Evolutionary conservation across 1,140 invertebrate genomes (phyloP).

Genomic region (Monomorium pharaonis): DNA sequence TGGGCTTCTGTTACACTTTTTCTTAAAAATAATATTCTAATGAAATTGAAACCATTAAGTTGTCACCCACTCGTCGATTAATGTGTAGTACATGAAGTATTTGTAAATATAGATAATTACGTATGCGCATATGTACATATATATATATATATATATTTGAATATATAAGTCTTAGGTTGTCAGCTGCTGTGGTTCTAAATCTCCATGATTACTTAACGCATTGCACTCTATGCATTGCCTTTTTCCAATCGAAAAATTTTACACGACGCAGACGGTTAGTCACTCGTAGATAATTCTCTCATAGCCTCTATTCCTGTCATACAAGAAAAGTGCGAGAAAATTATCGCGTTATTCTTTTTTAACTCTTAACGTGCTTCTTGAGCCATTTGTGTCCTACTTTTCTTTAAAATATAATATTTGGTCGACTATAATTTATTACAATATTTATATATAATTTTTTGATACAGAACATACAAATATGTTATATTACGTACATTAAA

Average conservation of each 20-base stretch:
- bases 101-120: slow-evolving; percentile 55
- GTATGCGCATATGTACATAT: slow-evolving; percentile 58
- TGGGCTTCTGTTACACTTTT: neutral
- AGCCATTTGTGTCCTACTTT: too few species aligned
- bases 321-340: neutral
- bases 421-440: too few species aligned
- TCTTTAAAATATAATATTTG: too few species aligned
- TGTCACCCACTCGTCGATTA: slow-evolving; percentile 14
- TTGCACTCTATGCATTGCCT: neutral
- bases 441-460: too few species aligned
- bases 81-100: slow-evolving; percentile 38
- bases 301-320: neutral
- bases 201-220: neutral
- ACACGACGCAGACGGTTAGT: neutral
- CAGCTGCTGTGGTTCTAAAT: slow-evolving; percentile 10
- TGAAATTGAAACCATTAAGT: slow-evolving; percentile 6
- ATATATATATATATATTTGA: slow-evolving; percentile 47
- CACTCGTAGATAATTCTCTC: neutral
- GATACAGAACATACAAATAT: too few species aligned
- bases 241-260: neutral
- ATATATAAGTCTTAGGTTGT: slow-evolving; percentile 45
- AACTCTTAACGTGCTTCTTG: neutral
- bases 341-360: neutral
- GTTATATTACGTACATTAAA: too few species aligned
- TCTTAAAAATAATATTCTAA: neutral